phyloP scores from a whole-genome alignment of 2,797 vertebrate species.

The Megalops cyprinoides region DNA sequence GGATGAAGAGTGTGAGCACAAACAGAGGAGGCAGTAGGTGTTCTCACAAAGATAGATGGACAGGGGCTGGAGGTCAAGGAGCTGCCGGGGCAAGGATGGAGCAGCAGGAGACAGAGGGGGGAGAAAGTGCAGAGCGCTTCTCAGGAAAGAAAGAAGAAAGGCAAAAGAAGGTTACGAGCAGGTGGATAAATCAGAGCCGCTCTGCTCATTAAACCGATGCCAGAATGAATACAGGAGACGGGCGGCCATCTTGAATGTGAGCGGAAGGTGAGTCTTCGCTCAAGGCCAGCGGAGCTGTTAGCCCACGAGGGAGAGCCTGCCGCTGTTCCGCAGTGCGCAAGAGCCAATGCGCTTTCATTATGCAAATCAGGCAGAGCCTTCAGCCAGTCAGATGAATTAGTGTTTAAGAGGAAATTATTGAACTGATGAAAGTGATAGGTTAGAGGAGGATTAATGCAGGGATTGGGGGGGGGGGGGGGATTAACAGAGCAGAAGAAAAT shows the following conservation, averaged over 20 bases:
- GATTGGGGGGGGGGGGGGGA: too few species aligned
- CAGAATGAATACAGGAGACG: not conserved
- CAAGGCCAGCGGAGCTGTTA: too few species aligned
- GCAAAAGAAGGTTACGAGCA: not conserved
- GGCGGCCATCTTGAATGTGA: not conserved
- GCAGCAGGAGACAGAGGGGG: not conserved
- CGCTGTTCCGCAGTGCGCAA: too few species aligned
- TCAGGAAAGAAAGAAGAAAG: not conserved
- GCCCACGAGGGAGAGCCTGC: too few species aligned
- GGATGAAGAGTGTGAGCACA: not conserved
- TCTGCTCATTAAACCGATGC: not conserved
- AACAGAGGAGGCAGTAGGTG: not conserved
- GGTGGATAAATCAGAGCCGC: not conserved
- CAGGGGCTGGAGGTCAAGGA: not conserved
- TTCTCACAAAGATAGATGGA: not conserved
- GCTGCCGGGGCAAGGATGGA: not conserved
- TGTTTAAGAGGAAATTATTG: not conserved
- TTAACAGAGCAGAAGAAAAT: too few species aligned
- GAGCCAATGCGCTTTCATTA: too few species aligned
- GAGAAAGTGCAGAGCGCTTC: not conserved
- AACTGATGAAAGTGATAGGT: not conserved
- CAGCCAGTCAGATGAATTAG: not conserved
- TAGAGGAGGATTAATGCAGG: too few species aligned
- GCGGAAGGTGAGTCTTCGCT: not conserved
- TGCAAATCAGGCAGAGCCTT: not conserved